Evolutionary conservation across 1,140 invertebrate species (phyloP).

Genomic region (Nephila pilipes): DNA sequence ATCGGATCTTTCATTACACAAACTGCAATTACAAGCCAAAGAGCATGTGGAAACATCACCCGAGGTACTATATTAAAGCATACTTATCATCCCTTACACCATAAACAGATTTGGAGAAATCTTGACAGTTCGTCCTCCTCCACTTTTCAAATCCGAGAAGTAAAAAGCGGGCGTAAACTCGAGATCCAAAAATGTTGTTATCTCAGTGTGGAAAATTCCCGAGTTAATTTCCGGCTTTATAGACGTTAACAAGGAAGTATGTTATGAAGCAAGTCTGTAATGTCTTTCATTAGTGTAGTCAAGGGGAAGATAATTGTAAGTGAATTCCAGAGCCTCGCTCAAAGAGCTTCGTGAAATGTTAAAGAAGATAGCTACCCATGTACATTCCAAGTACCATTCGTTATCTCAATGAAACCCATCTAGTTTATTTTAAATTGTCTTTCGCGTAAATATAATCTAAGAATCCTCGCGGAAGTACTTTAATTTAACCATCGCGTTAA

Average conservation of each 20-base stretch:
- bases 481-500: slow-evolving; percentile 70
- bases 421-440: slow-evolving; percentile 73
- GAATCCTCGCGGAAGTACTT: slow-evolving; percentile 62
- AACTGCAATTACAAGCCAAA: neutral
- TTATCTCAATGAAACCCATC: slow-evolving; percentile 62
- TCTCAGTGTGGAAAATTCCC: slow-evolving; percentile 16
- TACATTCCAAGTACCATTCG: slow-evolving; percentile 63
- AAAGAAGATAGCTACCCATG: slow-evolving; percentile 62
- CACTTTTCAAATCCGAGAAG: slow-evolving; percentile 10
- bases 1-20: neutral
- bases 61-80: neutral
- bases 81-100: slow-evolving; percentile 5
- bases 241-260: slow-evolving; percentile 66
- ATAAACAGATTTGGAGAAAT: neutral
- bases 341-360: slow-evolving; percentile 58
- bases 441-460: slow-evolving; percentile 68
- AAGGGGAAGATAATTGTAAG: slow-evolving; percentile 69
- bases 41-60: neutral
- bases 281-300: slow-evolving; percentile 68
- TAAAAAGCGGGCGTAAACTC: slow-evolving; percentile 37
- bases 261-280: slow-evolving; percentile 37
- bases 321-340: slow-evolving; percentile 53
- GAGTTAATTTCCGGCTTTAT: slow-evolving; percentile 64
- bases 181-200: slow-evolving; percentile 47
- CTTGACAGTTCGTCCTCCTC: slow-evolving; percentile 24